Evolutionary conservation across 2,888 invertebrate species (phyloP), one percentile per base, ranked within the genome.

Genomic region (Amiota mariae): DNA sequence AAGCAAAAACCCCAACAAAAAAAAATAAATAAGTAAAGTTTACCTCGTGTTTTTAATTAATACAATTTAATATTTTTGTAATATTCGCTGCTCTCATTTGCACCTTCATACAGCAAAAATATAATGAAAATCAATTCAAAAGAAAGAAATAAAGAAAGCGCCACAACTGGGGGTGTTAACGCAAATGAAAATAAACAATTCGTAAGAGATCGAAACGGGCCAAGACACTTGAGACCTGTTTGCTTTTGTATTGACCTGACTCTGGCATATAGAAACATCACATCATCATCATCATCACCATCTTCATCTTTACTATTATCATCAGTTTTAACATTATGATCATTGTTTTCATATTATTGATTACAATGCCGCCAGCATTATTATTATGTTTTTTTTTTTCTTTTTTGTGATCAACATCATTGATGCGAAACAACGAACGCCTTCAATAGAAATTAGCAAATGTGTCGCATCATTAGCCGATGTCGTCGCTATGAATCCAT

Each of bases 381-480:
- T 59, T n/a, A 10, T 6, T 18, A 4, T 15, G 57, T 15, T 11
- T 59, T 11, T 20, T 10, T 57, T 10, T 57, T 12, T n/a, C 20
- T 8, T 57, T 15, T 18, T 13, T 18, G 18, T 1, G 18, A 2
- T 15, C 15, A 15, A 4, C 36, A 36, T 36, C 36, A 36, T 36
- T 36, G 36, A 36, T 36, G 36, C 36, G 36, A 36, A 36, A 36
- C 36, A 6, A 36, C 20, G 48, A 15, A 11, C 15, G 48, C 59
- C 63, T 75, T 76, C 84, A 82, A 81, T 85, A 84, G 83, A 85
- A 84, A 87, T 86, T 86, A 86, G 85, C 86, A 87, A 86, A 86
- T 87, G 83, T 86, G 87, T 86, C 86, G 84, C 84, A 85, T 83
- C 87, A 86, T 87, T 85, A 87, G 84, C 86, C 84, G 81, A 70